A percentile compares a stretch with the other conserved stretches of the same genome.
Evolutionary conservation across 2,888 invertebrate species (phyloP).

Genomic region (Bombylius major): DNA sequence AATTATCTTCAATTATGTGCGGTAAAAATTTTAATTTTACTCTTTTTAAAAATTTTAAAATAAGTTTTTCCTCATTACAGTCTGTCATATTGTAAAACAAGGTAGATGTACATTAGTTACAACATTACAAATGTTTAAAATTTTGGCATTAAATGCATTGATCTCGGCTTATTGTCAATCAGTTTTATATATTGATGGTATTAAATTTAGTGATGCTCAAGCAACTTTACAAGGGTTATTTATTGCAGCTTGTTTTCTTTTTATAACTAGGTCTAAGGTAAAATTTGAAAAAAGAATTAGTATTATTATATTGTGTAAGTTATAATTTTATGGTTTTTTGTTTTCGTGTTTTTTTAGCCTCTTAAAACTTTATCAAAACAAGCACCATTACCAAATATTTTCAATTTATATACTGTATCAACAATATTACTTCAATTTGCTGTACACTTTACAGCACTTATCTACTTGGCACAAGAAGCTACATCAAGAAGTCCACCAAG

Average conservation of each 20-base stretch:
- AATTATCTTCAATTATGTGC: slow-evolving; percentile 87
- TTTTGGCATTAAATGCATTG: slow-evolving; percentile 92
- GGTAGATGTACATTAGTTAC: slow-evolving; percentile 98
- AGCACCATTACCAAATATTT: slow-evolving; percentile 94
- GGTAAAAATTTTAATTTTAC: slow-evolving; percentile 47
- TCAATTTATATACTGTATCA: slow-evolving; percentile 91
- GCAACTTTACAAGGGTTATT: slow-evolving; percentile 94
- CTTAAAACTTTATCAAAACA: slow-evolving; percentile 83
- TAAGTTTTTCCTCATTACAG: slow-evolving; percentile 37
- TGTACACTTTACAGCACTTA: slow-evolving; percentile 84
- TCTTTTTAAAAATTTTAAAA: too few species aligned
- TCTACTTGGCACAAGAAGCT: slow-evolving; percentile 79
- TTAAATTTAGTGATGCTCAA: slow-evolving; percentile 95
- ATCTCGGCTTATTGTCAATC: slow-evolving; percentile 98
- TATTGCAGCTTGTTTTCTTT: slow-evolving; percentile 92
- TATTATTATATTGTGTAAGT: neutral
- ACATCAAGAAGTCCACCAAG: slow-evolving; percentile 55
- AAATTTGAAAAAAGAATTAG: neutral
- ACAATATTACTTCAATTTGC: slow-evolving; percentile 91
- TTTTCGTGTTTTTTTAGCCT: slow-evolving; percentile 46
- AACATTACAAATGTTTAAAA: slow-evolving; percentile 99
- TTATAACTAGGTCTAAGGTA: slow-evolving; percentile 95
- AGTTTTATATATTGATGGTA: slow-evolving; percentile 93
- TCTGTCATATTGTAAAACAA: slow-evolving; percentile 98
- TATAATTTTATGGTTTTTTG: neutral